Evolutionary conservation across 2,888 invertebrate species (phyloP).

Genomic region (Tillus elongatus): DNA sequence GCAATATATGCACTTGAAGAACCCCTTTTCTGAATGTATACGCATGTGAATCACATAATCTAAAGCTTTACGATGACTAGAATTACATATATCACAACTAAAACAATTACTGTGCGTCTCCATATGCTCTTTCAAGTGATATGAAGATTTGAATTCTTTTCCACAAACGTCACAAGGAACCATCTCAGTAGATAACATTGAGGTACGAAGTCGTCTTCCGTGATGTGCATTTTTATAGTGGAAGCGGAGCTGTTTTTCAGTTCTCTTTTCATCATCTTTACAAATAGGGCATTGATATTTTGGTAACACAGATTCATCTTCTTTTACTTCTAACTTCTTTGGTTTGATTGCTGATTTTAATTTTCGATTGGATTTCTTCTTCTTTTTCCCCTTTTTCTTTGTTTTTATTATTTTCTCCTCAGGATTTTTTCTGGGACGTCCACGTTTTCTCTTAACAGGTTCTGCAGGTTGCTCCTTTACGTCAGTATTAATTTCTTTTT

Average conservation of each 20-base stretch:
- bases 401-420: constrained; percentile 1
- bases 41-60: constrained; percentile 37
- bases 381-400: constrained; percentile 1
- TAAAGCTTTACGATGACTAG: constrained; percentile 35
- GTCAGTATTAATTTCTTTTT: not conserved
- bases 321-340: constrained; percentile 8
- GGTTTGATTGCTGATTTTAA: constrained; percentile 11
- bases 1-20: constrained; percentile 37
- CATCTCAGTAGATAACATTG: constrained; percentile 24
- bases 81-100: constrained; percentile 37
- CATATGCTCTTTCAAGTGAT: constrained; percentile 35
- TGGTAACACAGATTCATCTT: constrained; percentile 9
- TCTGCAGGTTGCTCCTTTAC: constrained; percentile 2
- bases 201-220: constrained; percentile 28
- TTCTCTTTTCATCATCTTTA: constrained; percentile 28
- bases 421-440: constrained; percentile 16
- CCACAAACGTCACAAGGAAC: constrained; percentile 37
- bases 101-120: constrained; percentile 38
- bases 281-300: constrained; percentile 29
- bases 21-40: constrained; percentile 32
- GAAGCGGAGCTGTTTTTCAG: constrained; percentile 25
- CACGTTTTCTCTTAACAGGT: constrained; percentile 11
- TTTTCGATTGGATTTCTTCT: not conserved
- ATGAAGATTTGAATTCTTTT: constrained; percentile 32
- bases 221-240: constrained; percentile 31